These are phyloP conservation scores for Cetonia aurata DNA, from an alignment of 2,888 invertebrate species.

Conservation along the genomic window DNA sequence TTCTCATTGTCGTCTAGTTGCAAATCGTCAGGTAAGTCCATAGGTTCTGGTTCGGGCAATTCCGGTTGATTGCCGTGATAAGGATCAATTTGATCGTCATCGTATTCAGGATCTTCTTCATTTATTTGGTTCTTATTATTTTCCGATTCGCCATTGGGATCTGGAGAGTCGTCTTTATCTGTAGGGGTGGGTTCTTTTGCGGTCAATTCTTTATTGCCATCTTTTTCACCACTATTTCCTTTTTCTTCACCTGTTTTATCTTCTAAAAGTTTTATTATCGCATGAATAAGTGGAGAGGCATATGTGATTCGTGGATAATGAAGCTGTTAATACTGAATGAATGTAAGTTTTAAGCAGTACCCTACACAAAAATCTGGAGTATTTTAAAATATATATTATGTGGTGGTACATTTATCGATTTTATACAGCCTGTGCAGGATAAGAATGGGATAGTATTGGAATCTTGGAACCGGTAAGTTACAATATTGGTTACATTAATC, in stretches of 20 bases:
- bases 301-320: too few species aligned
- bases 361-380: too few species aligned
- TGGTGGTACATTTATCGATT: too few species aligned
- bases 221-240: slow-evolving; percentile 71
- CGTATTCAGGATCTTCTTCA: slow-evolving; percentile 83
- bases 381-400: too few species aligned
- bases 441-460: too few species aligned
- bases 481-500: too few species aligned
- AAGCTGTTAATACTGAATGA: too few species aligned
- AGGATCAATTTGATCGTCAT: slow-evolving; percentile 86
- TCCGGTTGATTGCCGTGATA: slow-evolving; percentile 85
- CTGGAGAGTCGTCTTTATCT: slow-evolving; percentile 69
- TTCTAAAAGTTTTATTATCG: slow-evolving; percentile 30
- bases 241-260: slow-evolving; percentile 62
- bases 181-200: slow-evolving; percentile 75
- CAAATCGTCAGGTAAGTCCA: slow-evolving; percentile 90
- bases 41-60: slow-evolving; percentile 84
- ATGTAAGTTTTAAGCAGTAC: too few species aligned
- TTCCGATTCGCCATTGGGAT: slow-evolving; percentile 70
- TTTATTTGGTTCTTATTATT: slow-evolving; percentile 78
- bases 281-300: neutral
- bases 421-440: too few species aligned
- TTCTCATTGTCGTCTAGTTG: slow-evolving; percentile 81
- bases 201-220: slow-evolving; percentile 78
- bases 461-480: too few species aligned